Conservation (phyloP, 2,113 vertebrate genomes). For the Mus pahari region DNA sequence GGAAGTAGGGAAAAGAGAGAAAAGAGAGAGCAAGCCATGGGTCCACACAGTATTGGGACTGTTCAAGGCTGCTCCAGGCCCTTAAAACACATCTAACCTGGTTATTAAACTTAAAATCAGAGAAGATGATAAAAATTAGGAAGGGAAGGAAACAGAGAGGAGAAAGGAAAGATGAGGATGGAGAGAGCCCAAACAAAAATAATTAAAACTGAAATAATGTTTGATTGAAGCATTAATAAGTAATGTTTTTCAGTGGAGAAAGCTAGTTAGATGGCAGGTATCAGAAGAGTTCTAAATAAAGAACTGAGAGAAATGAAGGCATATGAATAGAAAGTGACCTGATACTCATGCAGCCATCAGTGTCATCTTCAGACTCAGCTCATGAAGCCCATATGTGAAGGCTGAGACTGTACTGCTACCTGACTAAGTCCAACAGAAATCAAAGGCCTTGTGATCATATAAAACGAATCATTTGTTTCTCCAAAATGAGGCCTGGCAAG, state of each 20-base stretch:
- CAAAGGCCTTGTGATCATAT: neutral
- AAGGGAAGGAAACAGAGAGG: neutral
- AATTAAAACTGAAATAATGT: neutral
- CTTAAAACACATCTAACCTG: neutral
- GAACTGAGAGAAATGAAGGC: neutral
- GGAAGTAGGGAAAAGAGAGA: neutral
- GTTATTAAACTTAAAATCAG: neutral
- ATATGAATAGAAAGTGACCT: neutral
- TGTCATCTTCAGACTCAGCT: neutral
- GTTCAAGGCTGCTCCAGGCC: neutral
- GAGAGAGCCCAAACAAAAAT: neutral
- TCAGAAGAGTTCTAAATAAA: neutral
- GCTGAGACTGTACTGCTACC: neutral
- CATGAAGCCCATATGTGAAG: neutral
- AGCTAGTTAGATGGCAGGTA: neutral
- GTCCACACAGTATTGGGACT: neutral
- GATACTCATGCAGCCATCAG: neutral
- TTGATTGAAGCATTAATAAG: neutral
- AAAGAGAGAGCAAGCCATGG: neutral
- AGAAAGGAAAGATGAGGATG: neutral
- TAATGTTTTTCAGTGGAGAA: neutral
- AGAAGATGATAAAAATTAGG: neutral
- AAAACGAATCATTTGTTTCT: conserved; percentile 28
- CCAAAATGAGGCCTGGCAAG: conserved; percentile 6
- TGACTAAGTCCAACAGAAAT: conserved; percentile 4